These are phyloP conservation scores for Calidris pygmaea DNA, from an alignment of 2,113 vertebrate species.

Conservation along the genomic window DNA sequence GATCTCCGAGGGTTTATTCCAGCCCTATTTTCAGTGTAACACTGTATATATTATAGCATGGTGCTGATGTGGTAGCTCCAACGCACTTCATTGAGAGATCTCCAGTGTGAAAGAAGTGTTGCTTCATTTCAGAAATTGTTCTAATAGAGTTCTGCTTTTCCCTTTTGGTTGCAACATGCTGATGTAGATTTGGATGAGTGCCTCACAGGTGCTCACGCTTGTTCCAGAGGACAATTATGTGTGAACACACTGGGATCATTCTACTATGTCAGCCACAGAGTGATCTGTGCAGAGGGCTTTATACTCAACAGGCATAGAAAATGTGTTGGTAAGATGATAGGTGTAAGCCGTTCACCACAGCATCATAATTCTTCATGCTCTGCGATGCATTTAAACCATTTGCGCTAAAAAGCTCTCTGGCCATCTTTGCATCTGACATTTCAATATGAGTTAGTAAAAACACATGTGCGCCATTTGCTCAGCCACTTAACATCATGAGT, in stretches of 20 bases:
- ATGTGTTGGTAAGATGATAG: slow-evolving; percentile 77
- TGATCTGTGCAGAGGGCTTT: slow-evolving; percentile 78
- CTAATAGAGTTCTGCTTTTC: slow-evolving; percentile 71
- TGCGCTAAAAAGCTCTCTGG: slow-evolving; percentile 37
- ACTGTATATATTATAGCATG: background rate
- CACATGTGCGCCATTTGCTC: slow-evolving; percentile 6
- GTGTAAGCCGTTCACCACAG: background rate
- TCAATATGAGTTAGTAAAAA: background rate
- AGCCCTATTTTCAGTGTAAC: background rate
- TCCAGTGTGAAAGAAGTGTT: background rate
- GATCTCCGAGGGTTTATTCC: background rate
- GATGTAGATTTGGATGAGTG: slow-evolving; percentile 75
- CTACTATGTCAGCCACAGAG: slow-evolving; percentile 76
- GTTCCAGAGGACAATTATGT: slow-evolving; percentile 74
- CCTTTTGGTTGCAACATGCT: slow-evolving; percentile 35
- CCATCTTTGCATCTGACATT: slow-evolving; percentile 50
- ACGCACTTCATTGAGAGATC: background rate
- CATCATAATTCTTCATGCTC: slow-evolving; percentile 31
- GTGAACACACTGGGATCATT: slow-evolving; percentile 79
- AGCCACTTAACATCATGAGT: background rate
- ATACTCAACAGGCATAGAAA: slow-evolving; percentile 69
- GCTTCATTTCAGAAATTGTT: slow-evolving; percentile 3
- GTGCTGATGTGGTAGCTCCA: background rate
- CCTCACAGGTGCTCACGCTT: slow-evolving; percentile 71
- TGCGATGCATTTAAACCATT: background rate